Evolutionary conservation across 2,888 invertebrate genomes (phyloP), one percentile per base, ranked within the genome.

Genomic region (Nemoura dubitans): DNA sequence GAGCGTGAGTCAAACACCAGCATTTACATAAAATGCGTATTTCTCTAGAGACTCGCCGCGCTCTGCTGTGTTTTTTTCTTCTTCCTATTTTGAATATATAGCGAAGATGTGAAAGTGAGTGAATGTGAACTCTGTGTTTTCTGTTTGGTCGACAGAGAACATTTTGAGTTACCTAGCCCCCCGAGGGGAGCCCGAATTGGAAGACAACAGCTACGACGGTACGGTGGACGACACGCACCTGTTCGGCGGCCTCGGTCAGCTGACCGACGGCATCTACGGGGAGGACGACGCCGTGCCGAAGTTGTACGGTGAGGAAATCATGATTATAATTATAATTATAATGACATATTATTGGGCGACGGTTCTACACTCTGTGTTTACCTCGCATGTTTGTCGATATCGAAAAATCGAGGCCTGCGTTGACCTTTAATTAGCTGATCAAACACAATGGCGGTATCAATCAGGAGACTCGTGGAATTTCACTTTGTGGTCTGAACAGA

Each of bases 121-220:
- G 59, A 59, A 16, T 2, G 59, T 59, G 14, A 59, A 59, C 16
- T 21, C 59, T 21, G 59, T 21, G 10, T 59, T 59, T 21, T 59
- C 1, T 10, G 3, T 36, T 59, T 59, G 16, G 59, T 81, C n/a
- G 91, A 21, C 94, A 96, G 96, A 95, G 92, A 94, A 93, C 90
- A 91, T 96, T 89, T 91, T 94, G 89, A 94, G 94, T 89, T 96
- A 96, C 92, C 93, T 94, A 87, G 95, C 94, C 26, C 95, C 95
- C 3, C 92, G 93, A 89, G 96, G 95, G 29, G 87, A 88, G n/a
- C 85, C 90, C 26, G 94, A 95, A 89, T 93, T 97, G 76, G 94
- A 95, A 89, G 97, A 98, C 90, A 93, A 95, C 88, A 95, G 96
- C 83, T 98, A 97, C 91, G 97, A 98, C 90, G 97, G 97, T 0